phyloP scores from a whole-genome alignment of 2,113 vertebrate species.

The Cyanistes caeruleus region DNA sequence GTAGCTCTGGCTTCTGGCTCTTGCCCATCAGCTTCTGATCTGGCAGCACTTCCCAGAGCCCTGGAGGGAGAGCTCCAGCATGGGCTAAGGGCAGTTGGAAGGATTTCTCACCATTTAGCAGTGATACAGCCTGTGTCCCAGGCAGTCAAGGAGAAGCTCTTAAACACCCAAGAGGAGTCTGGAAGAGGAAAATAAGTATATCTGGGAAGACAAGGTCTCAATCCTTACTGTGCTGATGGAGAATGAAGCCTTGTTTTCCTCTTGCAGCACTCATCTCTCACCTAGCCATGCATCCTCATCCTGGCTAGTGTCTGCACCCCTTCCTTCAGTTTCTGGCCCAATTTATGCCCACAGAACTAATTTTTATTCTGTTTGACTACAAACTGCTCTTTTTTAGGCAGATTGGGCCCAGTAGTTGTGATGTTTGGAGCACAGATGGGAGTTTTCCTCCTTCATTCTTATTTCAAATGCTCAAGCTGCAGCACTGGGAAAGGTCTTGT shows the following conservation, averaged over 20 bases:
- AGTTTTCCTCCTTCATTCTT: background rate
- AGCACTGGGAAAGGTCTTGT: background rate
- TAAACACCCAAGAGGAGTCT: background rate
- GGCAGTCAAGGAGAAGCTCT: background rate
- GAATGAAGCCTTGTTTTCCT: background rate
- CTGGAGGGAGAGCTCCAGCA: background rate
- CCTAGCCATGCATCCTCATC: background rate
- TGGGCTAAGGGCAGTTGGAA: background rate
- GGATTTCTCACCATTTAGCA: background rate
- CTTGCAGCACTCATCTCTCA: background rate
- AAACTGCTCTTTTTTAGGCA: background rate
- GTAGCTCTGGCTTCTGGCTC: background rate
- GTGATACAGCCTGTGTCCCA: accelerated
- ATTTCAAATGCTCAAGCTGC: background rate
- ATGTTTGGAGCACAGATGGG: background rate
- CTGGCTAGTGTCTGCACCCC: background rate
- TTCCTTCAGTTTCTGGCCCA: background rate
- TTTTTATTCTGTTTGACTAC: background rate
- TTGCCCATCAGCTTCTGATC: background rate
- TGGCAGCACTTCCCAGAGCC: background rate
- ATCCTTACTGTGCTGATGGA: background rate
- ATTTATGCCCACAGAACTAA: background rate
- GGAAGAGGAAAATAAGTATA: background rate
- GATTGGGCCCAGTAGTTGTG: background rate
- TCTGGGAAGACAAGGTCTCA: background rate